Percentiles rank a stretch among this genome's conserved stretches.
These are phyloP conservation scores for Oryzias melastigma DNA, from an alignment of 2,113 vertebrate species.

Conservation along the genomic window DNA sequence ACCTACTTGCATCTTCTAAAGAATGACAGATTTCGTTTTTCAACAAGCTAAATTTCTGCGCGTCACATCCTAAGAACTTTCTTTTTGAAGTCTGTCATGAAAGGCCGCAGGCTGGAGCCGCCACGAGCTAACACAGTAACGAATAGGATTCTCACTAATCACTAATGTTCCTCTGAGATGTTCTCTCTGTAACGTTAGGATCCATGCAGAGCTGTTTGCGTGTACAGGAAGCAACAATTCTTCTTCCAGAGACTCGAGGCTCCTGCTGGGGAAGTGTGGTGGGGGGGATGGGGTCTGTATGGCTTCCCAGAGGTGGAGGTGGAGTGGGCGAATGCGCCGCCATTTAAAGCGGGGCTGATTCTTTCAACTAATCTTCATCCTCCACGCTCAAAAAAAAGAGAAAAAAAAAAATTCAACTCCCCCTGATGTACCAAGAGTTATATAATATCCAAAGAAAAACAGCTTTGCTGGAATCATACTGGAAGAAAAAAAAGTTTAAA, in stretches of 20 bases:
- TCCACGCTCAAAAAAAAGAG: slow-evolving; percentile 20
- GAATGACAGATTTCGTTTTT: slow-evolving; percentile 31
- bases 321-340: slow-evolving; percentile 59
- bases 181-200: slow-evolving; percentile 36
- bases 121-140: slow-evolving; percentile 18
- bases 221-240: slow-evolving; percentile 39
- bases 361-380: slow-evolving; percentile 56
- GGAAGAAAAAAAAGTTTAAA: neutral
- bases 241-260: slow-evolving; percentile 59
- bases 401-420: slow-evolving; percentile 6
- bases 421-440: slow-evolving; percentile 22
- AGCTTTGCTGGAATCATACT: slow-evolving; percentile 24
- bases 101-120: slow-evolving; percentile 36
- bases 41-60: slow-evolving; percentile 32
- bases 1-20: slow-evolving; percentile 17
- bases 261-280: neutral
- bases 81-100: slow-evolving; percentile 46
- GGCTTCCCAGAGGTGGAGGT: slow-evolving; percentile 57
- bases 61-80: slow-evolving; percentile 48
- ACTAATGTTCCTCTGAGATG: slow-evolving; percentile 42
- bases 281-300: slow-evolving; percentile 14
- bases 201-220: slow-evolving; percentile 16
- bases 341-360: slow-evolving; percentile 42
- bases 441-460: slow-evolving; percentile 27
- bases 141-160: slow-evolving; percentile 40